phyloP scores from a whole-genome alignment of 2,797 vertebrate genomes.

The Neoniphon sammara region DNA sequence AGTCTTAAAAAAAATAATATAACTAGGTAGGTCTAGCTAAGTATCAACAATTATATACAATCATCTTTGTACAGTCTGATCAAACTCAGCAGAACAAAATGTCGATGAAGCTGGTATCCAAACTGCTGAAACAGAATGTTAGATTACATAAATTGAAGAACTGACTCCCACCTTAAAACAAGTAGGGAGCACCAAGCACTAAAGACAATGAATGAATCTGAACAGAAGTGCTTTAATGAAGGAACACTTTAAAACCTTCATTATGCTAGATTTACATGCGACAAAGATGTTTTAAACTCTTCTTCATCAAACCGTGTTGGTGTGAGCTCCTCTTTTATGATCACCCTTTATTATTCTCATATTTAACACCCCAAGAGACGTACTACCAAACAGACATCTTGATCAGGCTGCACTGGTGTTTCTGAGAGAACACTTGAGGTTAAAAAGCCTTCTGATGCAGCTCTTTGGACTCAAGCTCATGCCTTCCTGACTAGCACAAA shows the following conservation, averaged over 20 bases:
- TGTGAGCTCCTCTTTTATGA: conserved; percentile 12
- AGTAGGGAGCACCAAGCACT: conserved; percentile 13
- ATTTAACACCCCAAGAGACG: conserved; percentile 1
- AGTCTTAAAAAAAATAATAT: conserved; percentile 26
- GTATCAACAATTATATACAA: conserved; percentile 50
- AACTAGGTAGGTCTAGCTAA: conserved; percentile 9
- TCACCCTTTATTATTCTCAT: not conserved
- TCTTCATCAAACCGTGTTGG: conserved; percentile 17
- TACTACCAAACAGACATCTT: not conserved
- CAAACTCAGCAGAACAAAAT: conserved; percentile 12
- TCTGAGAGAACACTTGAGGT: conserved; percentile 17
- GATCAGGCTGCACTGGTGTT: conserved; percentile 13
- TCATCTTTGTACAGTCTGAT: conserved; percentile 38
- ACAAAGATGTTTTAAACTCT: conserved; percentile 3
- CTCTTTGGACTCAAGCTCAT: conserved; percentile 33
- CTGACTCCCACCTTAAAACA: not conserved
- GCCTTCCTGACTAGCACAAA: conserved; percentile 37
- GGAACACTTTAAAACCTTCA: conserved; percentile 15
- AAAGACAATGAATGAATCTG: conserved; percentile 17
- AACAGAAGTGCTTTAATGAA: conserved; percentile 19
- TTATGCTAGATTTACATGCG: conserved; percentile 29
- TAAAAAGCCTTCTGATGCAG: conserved; percentile 17
- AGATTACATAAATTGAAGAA: conserved; percentile 1
- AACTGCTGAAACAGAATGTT: conserved; percentile 8
- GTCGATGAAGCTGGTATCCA: conserved; percentile 1